Evolutionary conservation across 2,888 invertebrate genomes (phyloP).

Genomic region (Apodemia mormo): DNA sequence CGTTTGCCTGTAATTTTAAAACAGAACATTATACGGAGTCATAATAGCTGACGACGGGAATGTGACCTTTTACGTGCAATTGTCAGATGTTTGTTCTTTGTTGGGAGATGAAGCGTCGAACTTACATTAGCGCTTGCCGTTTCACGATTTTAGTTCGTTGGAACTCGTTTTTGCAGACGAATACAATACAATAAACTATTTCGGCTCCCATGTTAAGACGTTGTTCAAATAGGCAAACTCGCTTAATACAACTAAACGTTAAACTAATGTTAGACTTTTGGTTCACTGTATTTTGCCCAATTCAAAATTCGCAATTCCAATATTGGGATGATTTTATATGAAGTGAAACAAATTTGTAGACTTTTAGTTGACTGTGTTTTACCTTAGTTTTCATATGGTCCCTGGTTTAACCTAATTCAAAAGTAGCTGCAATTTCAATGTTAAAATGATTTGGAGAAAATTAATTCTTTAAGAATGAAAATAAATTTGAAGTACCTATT

Average conservation of each 20-base stretch:
- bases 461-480: no score
- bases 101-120: not conserved
- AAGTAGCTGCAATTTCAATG: no score
- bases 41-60: constrained; percentile 47
- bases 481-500: no score
- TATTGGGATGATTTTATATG: no score
- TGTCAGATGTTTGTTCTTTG: constrained; percentile 29
- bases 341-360: no score
- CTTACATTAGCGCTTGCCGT: not conserved
- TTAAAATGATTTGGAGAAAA: no score
- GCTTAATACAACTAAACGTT: not conserved
- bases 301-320: no score
- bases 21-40: constrained; percentile 65
- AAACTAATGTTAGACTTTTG: not conserved
- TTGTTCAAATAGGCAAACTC: not conserved
- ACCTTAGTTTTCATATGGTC: no score
- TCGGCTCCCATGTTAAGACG: not conserved
- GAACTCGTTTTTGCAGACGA: not conserved
- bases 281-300: not conserved
- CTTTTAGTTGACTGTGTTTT: no score
- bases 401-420: no score
- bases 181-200: not conserved
- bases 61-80: constrained; percentile 31
- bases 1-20: constrained; percentile 65
- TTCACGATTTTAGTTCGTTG: not conserved